Base-by-base conservation (phyloP, 2,888 invertebrate genomes). In the Tortricodes alternella region DNA sequence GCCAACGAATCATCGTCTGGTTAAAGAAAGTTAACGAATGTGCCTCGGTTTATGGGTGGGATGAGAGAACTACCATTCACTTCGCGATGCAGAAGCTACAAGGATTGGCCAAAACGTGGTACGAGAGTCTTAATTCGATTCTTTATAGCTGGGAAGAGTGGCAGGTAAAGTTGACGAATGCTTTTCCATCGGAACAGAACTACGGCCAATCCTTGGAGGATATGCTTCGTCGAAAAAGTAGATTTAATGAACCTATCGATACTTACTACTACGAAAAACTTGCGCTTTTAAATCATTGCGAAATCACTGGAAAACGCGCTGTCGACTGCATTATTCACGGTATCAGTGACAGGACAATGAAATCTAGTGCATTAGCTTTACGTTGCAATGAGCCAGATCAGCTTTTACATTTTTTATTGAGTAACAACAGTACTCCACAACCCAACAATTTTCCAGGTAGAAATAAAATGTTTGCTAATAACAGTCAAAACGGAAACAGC, bases 11-110 rank as follows among this genome's bases (percentile, higher is more conserved):
- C 11, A 32, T 32, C 8, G n/a, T 46, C 4, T 46, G 44, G 44
- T 6, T 46, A 19, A 29, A 16, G 9, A 46, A 46, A 19, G 44
- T 46, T 9, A 46, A 46, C 16, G 29, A 46, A 8, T 46, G 44
- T 19, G 44, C 44, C 19, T n/a, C 16, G 6, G 44, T 46, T 11
- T 46, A 46, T 18, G 19, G 44, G 19, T 46, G 44, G 44, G 44
- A 46, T 19, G 44, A 46, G 7, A 32, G 11, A 32, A n/a, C n/a
- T n/a, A n/a, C n/a, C n/a, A n/a, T n/a, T n/a, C n/a, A n/a, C n/a
- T n/a, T n/a, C n/a, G n/a, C 44, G 0, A 46, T 46, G 41, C 41
- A 41, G 9, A 41, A 41, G 13, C 9, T 41, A 0, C 0, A 3
- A 6, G 41, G 41, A 15, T 9, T 46, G 29, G 44, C 44, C 16